Percentiles rank a stretch among this genome's conserved stretches.
Evolutionary conservation across 2,888 invertebrate species (phyloP).

Genomic region (Pachliopta kotzebuea): DNA sequence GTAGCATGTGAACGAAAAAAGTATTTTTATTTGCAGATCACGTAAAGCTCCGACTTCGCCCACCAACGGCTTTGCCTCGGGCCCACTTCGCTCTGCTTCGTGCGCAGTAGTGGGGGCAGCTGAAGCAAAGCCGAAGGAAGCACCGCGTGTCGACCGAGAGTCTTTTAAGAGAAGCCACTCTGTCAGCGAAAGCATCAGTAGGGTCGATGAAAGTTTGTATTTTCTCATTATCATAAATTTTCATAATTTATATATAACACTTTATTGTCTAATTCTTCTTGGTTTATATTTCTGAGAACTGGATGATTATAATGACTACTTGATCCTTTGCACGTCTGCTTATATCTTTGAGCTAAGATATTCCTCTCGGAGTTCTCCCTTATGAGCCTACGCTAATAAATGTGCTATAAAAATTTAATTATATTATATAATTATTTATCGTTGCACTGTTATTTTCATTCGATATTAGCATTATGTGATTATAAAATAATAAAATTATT

Average conservation of each 20-base stretch:
- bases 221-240: background rate
- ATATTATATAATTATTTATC: too few relatives aligned
- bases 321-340: too few relatives aligned
- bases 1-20: background rate
- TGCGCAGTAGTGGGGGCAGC: slow-evolving; percentile 66
- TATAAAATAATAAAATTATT: too few relatives aligned
- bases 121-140: slow-evolving; percentile 50
- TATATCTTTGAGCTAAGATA: too few relatives aligned
- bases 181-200: slow-evolving; percentile 72
- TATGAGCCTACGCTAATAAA: too few relatives aligned
- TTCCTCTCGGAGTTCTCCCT: too few relatives aligned
- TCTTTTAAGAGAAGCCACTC: slow-evolving; percentile 73
- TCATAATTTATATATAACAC: background rate
- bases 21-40: slow-evolving; percentile 52
- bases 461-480: too few relatives aligned
- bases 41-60: slow-evolving; percentile 66
- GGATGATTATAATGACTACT: too few relatives aligned
- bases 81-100: slow-evolving; percentile 70
- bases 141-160: slow-evolving; percentile 52
- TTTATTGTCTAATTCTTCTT: background rate
- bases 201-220: slow-evolving; percentile 67
- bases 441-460: too few relatives aligned
- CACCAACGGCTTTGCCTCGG: slow-evolving; percentile 63
- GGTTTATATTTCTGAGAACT: background rate
- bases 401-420: too few relatives aligned